Evolutionary conservation across 2,888 invertebrate species (phyloP), one percentile per base, ranked within the genome.

Genomic region (Coelopa pilipes): DNA sequence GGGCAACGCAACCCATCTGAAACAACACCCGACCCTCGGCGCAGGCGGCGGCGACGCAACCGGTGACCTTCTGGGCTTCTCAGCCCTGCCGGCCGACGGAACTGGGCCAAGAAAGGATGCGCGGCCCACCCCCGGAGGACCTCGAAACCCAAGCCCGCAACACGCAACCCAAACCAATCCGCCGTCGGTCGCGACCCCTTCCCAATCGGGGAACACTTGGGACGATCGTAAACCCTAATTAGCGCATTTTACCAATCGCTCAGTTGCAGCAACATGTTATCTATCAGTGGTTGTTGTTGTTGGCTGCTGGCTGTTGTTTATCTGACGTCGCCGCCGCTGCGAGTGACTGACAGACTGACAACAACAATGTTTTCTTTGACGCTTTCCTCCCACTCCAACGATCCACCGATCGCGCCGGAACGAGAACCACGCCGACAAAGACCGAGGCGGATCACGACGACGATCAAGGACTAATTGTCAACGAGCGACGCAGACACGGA

Each of bases 401-500:
- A 34, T 34, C 34, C 34, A 67, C 19, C 49, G 67, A 57, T 46
- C 69, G 59, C 69, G 69, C 19, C 47, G 59, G 53, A 55, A 19
- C 62, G 10, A 50, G 13, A 62, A n/a, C 50, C 10, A 63, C 68
- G 63, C 78, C 79, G 78, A 78, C 78, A 79, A 77, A 76, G 75
- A 62, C 62, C 60, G 49, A 17, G 10, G 45, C 2, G 50, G 50
- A 66, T 66, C 19, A 66, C 66, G 50, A 13, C 67, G 67, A 46
- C 63, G 66, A 73, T 76, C 78, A 77, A 79, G 78, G 79, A 77
- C 78, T 74, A 78, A 76, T 76, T 78, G 77, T 78, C 76, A 77
- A 59, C 63, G 66, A 47, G 45, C 57, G 59, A 55, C 71, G 70
- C 47, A 66, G 66, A 66, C 13, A 50, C 21, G 66, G 13, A 66